Conservation (phyloP, 2,888 invertebrate species). For the Adela reaumurella region DNA sequence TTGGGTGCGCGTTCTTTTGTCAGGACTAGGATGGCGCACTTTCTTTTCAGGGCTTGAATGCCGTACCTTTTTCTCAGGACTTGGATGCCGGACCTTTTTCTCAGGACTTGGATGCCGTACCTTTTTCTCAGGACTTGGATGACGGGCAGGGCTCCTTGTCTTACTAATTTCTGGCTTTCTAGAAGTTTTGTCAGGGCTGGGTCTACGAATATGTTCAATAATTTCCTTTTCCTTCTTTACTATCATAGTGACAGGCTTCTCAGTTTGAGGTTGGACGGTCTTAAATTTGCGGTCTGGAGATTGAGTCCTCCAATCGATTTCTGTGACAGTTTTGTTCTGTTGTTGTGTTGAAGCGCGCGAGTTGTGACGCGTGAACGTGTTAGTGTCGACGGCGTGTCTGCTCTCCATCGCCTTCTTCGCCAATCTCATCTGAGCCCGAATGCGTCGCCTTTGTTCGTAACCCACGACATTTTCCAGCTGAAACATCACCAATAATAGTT, state of each 20-base stretch:
- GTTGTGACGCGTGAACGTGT: conserved; percentile 20
- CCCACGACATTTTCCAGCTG: conserved; percentile 72
- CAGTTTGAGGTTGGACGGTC: conserved; percentile 6
- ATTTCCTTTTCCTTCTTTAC: conserved; percentile 4
- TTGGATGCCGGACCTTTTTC: conserved; percentile 15
- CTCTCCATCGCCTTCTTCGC: conserved; percentile 61
- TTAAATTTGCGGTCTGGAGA: conserved; percentile 16
- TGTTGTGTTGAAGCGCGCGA: conserved; percentile 23
- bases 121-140: conserved; percentile 17
- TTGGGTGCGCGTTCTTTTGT: conserved; percentile 32
- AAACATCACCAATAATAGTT: conserved; percentile 19
- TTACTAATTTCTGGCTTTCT: neutral
- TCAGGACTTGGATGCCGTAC: conserved; percentile 29
- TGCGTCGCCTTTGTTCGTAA: conserved; percentile 73
- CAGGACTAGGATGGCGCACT: conserved; percentile 33
- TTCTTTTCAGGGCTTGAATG: conserved; percentile 22
- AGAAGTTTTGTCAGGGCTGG: neutral
- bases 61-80: conserved; percentile 10
- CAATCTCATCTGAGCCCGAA: conserved; percentile 72
- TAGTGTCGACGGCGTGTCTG: conserved; percentile 18
- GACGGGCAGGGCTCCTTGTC: conserved; percentile 13
- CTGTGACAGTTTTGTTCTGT: conserved; percentile 14
- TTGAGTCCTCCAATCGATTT: conserved; percentile 17
- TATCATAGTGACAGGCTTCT: conserved; percentile 20
- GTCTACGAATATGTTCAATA: neutral